Evolutionary conservation across 2,113 vertebrate species (phyloP).

Genomic region (Myotis yumanensis): DNA sequence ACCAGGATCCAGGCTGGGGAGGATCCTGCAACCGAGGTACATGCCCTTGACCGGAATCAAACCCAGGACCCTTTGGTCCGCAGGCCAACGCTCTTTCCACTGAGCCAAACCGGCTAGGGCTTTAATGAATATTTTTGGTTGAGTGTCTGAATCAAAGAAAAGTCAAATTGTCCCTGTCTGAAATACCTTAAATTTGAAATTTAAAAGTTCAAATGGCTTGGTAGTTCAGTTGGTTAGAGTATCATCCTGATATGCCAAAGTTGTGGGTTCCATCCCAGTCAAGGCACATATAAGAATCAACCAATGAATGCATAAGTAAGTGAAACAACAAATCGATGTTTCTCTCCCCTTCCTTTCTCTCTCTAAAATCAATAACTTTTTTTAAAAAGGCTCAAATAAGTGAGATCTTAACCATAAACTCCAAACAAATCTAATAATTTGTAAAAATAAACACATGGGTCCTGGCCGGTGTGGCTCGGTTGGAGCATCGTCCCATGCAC

Average conservation of each 20-base stretch:
- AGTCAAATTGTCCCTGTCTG: not conserved
- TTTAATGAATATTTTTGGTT: not conserved
- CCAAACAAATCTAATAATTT: not conserved
- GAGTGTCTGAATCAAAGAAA: not conserved
- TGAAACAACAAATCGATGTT: not conserved
- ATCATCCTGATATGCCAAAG: not conserved
- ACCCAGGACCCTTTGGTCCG: not conserved
- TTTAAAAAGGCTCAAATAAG: not conserved
- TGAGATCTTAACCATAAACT: not conserved
- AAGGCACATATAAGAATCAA: not conserved
- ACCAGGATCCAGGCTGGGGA: not conserved
- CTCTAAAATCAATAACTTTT: not conserved
- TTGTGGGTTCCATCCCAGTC: not conserved
- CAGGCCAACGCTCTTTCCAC: not conserved
- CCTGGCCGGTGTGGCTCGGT: too few relatives aligned
- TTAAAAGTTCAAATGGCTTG: not conserved
- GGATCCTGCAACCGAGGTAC: not conserved
- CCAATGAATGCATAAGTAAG: not conserved
- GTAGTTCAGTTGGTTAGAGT: not conserved
- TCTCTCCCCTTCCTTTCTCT: not conserved
- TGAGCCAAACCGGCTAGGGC: not conserved
- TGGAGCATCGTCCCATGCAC: too few relatives aligned
- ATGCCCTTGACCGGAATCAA: too few relatives aligned
- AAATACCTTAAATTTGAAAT: not conserved
- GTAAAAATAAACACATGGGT: too few relatives aligned